These are phyloP conservation scores for Isaurus tuberculatus DNA, from an alignment of 92 coral and sea anemone genomes.

Conservation along the genomic window DNA sequence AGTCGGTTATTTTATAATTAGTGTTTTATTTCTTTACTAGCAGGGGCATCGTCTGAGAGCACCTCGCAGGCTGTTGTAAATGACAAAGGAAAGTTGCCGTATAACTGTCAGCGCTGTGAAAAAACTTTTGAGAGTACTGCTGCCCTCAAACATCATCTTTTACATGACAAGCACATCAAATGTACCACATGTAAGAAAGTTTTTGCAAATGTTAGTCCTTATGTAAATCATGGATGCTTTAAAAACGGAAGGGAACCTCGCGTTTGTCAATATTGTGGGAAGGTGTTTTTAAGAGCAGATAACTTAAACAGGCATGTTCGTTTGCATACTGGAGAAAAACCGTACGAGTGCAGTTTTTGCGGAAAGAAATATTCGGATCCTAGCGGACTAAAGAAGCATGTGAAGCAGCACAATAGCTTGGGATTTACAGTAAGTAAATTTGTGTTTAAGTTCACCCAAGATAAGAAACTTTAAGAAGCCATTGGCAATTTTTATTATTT, in stretches of 20 bases:
- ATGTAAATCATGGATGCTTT: not conserved
- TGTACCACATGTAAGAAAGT: not conserved
- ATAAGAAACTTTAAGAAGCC: too few species aligned
- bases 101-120: not conserved
- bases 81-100: not conserved
- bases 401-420: not conserved
- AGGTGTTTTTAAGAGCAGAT: not conserved
- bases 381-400: not conserved
- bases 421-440: not conserved
- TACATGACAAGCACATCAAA: slow-evolving; percentile 5
- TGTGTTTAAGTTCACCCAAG: too few species aligned
- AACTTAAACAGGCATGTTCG: not conserved
- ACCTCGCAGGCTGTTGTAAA: not conserved
- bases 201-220: not conserved
- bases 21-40: not conserved
- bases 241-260: not conserved
- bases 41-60: not conserved
- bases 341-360: not conserved
- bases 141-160: not conserved
- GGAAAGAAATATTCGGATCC: not conserved
- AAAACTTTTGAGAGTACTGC: not conserved
- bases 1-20: too few species aligned
- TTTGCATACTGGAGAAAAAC: slow-evolving; percentile 8
- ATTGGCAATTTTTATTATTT: too few species aligned
- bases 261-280: not conserved